phyloP scores from a whole-genome alignment of 2,888 invertebrate species.

The Xiphydria camelus region DNA sequence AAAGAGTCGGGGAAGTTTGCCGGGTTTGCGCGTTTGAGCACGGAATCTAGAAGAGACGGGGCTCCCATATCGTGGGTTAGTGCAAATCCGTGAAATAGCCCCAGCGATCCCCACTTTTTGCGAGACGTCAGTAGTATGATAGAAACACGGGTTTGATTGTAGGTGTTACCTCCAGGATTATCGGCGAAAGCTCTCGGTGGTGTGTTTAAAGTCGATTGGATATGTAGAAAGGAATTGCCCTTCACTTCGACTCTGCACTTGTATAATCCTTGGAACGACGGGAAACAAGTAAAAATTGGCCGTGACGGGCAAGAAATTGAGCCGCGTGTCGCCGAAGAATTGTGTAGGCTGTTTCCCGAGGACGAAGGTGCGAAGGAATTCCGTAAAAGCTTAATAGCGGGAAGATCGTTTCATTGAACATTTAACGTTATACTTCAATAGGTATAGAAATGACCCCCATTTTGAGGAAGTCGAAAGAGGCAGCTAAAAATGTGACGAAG shows the following conservation, averaged over 20 bases:
- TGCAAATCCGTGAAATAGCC: constrained; percentile 5
- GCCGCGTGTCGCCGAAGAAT: constrained; percentile 90
- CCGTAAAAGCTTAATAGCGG: neutral
- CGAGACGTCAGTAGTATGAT: too few species aligned
- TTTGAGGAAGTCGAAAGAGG: constrained; percentile 81
- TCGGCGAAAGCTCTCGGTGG: constrained; percentile 92
- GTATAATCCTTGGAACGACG: constrained; percentile 98
- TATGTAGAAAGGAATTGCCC: constrained; percentile 90
- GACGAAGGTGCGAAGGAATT: constrained; percentile 68
- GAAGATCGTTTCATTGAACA: neutral
- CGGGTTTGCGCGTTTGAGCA: constrained; percentile 89
- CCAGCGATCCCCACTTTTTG: too few species aligned
- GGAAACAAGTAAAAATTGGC: constrained; percentile 98
- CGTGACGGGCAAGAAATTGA: constrained; percentile 98
- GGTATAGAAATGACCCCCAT: constrained; percentile 85
- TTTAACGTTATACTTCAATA: constrained; percentile 13
- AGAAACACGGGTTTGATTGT: constrained; percentile 1
- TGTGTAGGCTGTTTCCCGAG: constrained; percentile 91
- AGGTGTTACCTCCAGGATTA: constrained; percentile 84
- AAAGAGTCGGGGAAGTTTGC: constrained; percentile 96
- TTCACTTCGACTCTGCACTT: constrained; percentile 91
- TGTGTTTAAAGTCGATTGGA: constrained; percentile 96
- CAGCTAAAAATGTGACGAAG: constrained; percentile 68
- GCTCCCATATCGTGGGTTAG: constrained; percentile 86
- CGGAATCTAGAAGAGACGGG: constrained; percentile 87